phyloP scores from a whole-genome alignment of 2,113 vertebrate genomes.

The Petrocephalus microphthalmus region DNA sequence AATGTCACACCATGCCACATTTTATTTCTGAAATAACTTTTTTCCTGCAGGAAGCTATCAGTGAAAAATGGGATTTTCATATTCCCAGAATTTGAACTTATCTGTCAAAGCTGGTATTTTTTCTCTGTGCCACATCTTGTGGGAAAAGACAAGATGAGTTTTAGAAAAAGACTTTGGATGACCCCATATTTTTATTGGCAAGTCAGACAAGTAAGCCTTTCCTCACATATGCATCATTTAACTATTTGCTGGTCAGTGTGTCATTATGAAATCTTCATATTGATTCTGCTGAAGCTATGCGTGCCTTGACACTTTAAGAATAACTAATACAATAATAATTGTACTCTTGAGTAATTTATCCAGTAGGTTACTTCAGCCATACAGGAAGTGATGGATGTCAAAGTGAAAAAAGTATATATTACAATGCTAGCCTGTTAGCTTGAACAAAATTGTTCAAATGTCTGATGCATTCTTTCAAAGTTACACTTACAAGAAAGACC shows the following conservation, averaged over 20 bases:
- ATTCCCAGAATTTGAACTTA: slow-evolving; percentile 15
- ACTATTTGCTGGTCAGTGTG: neutral
- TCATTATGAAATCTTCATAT: neutral
- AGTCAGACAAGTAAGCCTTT: neutral
- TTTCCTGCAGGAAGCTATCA: neutral
- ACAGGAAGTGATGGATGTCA: neutral
- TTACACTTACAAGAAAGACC: neutral
- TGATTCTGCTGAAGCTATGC: neutral
- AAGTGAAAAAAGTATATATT: neutral
- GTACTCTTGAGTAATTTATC: neutral
- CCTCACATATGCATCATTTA: neutral
- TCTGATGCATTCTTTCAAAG: neutral
- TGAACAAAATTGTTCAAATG: neutral
- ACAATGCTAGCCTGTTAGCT: neutral
- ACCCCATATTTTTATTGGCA: slow-evolving; percentile 20
- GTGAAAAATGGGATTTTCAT: neutral
- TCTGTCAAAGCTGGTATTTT: slow-evolving; percentile 20
- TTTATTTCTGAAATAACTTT: neutral
- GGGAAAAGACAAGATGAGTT: slow-evolving; percentile 29
- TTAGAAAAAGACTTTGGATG: slow-evolving; percentile 25
- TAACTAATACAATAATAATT: neutral
- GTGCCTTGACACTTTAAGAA: neutral
- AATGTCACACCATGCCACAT: neutral
- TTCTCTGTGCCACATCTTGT: slow-evolving; percentile 20
- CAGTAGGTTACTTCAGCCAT: neutral